Percentiles rank a stretch among this genome's conserved stretches.
Evolutionary conservation across 2,888 invertebrate species (phyloP).

Genomic region (Pammene fasciana): DNA sequence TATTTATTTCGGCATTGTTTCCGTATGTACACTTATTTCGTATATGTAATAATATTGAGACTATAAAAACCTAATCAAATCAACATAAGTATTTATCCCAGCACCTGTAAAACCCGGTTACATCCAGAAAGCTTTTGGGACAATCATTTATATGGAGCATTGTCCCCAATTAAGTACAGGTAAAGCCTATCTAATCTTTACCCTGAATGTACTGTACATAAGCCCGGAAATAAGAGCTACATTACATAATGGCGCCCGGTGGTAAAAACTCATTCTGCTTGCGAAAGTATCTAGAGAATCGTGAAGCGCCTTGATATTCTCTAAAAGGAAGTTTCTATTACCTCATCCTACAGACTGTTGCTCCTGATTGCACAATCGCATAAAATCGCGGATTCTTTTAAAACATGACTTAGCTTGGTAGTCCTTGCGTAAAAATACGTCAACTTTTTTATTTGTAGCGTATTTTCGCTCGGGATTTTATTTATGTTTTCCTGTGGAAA

Average conservation of each 20-base stretch:
- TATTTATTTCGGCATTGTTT: no score
- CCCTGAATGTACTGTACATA: slow-evolving; percentile 44
- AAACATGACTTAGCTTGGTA: slow-evolving; percentile 8
- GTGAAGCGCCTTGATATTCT: slow-evolving; percentile 17
- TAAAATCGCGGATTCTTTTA: slow-evolving; percentile 7
- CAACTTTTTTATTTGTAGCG: slow-evolving; percentile 24
- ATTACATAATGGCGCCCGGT: slow-evolving; percentile 46
- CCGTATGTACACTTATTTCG: no score
- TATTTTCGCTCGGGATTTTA: slow-evolving; percentile 14
- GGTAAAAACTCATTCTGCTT: slow-evolving; percentile 42
- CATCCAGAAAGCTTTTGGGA: no score
- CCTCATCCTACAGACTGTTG: slow-evolving; percentile 15
- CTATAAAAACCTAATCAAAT: no score
- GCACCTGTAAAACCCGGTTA: no score
- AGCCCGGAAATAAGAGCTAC: no score
- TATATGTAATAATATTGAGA: no score
- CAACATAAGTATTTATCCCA: no score
- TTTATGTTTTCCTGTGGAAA: slow-evolving; percentile 35
- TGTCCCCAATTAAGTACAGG: slow-evolving; percentile 55
- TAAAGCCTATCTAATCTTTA: slow-evolving; percentile 48
- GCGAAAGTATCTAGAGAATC: slow-evolving; percentile 25
- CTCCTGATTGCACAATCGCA: slow-evolving; percentile 23
- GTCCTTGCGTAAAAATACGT: slow-evolving; percentile 18
- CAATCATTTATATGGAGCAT: slow-evolving; percentile 62
- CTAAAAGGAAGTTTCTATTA: slow-evolving; percentile 23